phyloP scores from a whole-genome alignment of 2,113 vertebrate species.

The Cyphomyrus plagiostoma region DNA sequence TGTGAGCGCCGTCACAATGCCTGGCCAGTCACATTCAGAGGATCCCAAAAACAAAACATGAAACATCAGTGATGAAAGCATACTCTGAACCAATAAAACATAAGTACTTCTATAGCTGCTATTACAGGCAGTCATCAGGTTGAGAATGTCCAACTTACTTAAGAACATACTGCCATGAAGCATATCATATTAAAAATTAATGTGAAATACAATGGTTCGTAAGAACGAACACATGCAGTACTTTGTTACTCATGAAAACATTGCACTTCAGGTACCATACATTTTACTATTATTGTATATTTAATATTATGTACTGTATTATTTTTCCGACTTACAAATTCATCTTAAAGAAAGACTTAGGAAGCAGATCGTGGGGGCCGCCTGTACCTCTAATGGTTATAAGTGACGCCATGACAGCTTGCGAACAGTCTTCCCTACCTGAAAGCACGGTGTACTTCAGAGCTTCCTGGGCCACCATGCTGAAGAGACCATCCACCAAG shows the following conservation, averaged over 20 bases:
- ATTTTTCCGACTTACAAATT: not conserved
- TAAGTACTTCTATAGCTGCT: not conserved
- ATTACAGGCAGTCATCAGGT: not conserved
- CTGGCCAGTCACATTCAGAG: conserved; percentile 47
- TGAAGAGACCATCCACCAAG: conserved; percentile 83
- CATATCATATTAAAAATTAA: not conserved
- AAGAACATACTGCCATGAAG: not conserved
- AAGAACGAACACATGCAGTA: not conserved
- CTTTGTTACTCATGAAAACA: not conserved
- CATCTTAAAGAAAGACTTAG: not conserved
- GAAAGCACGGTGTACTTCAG: conserved; percentile 90
- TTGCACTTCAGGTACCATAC: not conserved
- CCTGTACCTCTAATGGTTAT: not conserved
- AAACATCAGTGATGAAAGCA: not conserved
- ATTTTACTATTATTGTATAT: not conserved
- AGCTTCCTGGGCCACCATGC: conserved; percentile 89
- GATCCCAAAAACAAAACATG: not conserved
- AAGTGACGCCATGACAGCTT: not conserved
- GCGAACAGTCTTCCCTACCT: conserved; percentile 54
- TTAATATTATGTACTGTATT: not conserved
- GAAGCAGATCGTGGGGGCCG: not conserved
- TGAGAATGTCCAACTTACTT: not conserved
- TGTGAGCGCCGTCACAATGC: conserved; percentile 82
- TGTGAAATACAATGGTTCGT: not conserved
- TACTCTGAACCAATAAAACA: not conserved